Base-by-base conservation (phyloP, 2,888 invertebrate species). In the Dusona sp. region DNA sequence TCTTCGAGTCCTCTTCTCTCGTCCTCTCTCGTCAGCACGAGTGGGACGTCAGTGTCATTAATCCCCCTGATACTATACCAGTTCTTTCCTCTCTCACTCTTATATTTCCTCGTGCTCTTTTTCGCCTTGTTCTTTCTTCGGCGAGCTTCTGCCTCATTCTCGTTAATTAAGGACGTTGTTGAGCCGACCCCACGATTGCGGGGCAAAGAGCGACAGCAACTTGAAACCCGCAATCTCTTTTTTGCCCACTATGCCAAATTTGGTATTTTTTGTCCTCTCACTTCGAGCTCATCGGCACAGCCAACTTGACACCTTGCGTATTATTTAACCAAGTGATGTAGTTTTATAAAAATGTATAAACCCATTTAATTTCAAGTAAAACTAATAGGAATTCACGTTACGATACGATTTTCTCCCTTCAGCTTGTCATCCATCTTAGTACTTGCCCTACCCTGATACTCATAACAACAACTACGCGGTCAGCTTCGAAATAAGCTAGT, bases 1-100 rank as follows among this genome's bases (percentile, higher is more conserved):
- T 78, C 78, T 57, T 74, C 87, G 65, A 80, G 85, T 68, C 77
- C 45, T 72, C 2, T 29, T 7, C 29, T 0, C 61, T 4, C 78
- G 75, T 79, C 51, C 75, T 75, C 83, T 85, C 83, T 88, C 84
- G 79, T 87, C 83, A 83, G 91, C 90, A 90, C 89, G 91, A 91
- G 90, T 92, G 90, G 88, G 90, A 92, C 91, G 92, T 93, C 92
- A 92, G 91, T 92, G 90, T 90, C 92, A 92, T 93, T 92, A 92
- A 93, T 93, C 90, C 92, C 87, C 87, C 88, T 75, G 64, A 80
- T 83, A 88, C 89, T 89, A 57, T 57, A 90, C 89, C 91, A 91
- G 89, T 86, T 86, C 88, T 87, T 88, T 87, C 6, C 88, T 87
- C 88, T 89, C 90, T 89, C 88, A 73, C 85, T 86, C 87, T 81